Conservation (phyloP, 2,113 vertebrate species). For the Peromyscus californicus region DNA sequence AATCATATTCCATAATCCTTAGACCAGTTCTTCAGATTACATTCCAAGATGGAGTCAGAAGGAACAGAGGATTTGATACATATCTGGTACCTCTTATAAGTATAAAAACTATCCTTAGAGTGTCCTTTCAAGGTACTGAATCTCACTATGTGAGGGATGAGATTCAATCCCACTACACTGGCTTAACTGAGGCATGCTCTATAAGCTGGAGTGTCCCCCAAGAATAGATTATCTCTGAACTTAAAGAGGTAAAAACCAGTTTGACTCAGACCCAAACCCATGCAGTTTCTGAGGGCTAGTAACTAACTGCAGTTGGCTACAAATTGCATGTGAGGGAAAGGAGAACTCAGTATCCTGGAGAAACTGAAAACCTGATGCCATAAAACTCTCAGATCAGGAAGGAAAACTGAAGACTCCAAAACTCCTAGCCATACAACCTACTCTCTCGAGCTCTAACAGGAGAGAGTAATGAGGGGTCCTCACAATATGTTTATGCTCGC, state of each 20-base stretch:
- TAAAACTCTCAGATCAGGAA: background rate
- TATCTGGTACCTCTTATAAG: background rate
- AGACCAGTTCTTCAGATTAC: background rate
- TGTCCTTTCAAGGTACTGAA: background rate
- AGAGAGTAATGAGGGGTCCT: background rate
- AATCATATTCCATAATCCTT: background rate
- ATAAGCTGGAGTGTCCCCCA: background rate
- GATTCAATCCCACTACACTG: background rate
- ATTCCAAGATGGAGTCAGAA: background rate
- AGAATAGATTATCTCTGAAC: background rate
- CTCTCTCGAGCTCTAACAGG: background rate
- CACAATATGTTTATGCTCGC: background rate
- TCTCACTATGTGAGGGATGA: background rate
- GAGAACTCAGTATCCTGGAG: background rate
- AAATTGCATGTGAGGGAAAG: background rate
- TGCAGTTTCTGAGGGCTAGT: background rate
- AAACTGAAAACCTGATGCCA: background rate
- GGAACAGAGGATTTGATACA: background rate
- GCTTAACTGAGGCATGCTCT: background rate
- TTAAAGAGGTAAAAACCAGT: background rate
- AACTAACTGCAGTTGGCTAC: background rate
- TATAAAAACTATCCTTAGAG: too few species aligned
- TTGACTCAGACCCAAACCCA: background rate
- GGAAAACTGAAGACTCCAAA: background rate
- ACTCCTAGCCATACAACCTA: background rate